Evolutionary conservation across 2,113 vertebrate species (phyloP), one percentile per base, ranked within the genome.

Genomic region (Lepus europaeus): DNA sequence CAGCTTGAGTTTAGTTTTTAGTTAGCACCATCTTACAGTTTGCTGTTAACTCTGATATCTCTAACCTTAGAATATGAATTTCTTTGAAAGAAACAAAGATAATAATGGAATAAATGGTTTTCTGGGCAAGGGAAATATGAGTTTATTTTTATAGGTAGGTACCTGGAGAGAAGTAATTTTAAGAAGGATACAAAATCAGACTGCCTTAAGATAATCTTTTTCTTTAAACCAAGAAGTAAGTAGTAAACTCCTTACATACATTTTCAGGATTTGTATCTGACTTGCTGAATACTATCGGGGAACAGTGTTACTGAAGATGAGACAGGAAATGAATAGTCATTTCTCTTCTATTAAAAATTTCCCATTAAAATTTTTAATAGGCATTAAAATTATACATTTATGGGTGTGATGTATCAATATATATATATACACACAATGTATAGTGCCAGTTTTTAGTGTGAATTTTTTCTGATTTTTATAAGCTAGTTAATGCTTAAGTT

Each of bases 21-120:
- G 51, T 84, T 87, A 73, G 13, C 14, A 63, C 29, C 51, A 29
- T 27, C 29, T 80, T 76, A 78, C 9, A 56, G 1, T 78, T 81
- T 97, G 36, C 6, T 90, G 9, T 92, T 61, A 80, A 66, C 51
- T 81, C 13, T 78, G 68, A 77, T 7, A 31, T 93, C 6, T n/a
- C 29, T 56, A 86, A 83, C 12, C 14, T 61, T 93, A 70, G 73
- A 85, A 74, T 11, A 68, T 33, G 90, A 27, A 6, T 20, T 90
- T 90, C 3, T 87, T 56, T 80, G 31, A 91, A 0, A 73, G 59
- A 92, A 92, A 78, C 9, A 87, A 64, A 63, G 4, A 12, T 93
- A 66, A 87, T 68, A 88, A 96, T 74, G 29, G 45, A 83, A 69
- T 63, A 6, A 4, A 25, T 14, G 10, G n/a, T 88, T 59, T 83